A percentile compares a stretch with the other conserved stretches of the same genome.
phyloP scores from a whole-genome alignment of 2,888 invertebrate species.

The Cephonodes hylas region DNA sequence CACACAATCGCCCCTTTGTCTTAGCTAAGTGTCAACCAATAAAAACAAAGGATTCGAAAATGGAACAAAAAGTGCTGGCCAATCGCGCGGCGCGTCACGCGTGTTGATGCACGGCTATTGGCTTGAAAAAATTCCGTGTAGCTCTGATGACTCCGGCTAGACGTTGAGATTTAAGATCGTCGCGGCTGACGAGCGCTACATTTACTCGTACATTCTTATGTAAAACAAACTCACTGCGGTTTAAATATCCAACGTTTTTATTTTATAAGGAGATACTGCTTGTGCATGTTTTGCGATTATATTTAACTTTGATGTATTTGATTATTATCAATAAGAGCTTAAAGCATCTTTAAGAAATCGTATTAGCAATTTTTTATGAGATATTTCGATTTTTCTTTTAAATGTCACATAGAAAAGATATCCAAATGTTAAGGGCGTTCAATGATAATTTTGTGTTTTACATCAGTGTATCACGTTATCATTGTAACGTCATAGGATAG shows the following conservation, averaged over 20 bases:
- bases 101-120: slow-evolving; percentile 78
- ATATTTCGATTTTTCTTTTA: too few relatives aligned
- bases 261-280: too few relatives aligned
- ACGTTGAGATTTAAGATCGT: slow-evolving; percentile 67
- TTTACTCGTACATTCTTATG: slow-evolving; percentile 36
- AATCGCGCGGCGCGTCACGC: slow-evolving; percentile 76
- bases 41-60: slow-evolving; percentile 81
- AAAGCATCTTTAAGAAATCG: too few relatives aligned
- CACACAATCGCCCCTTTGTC: slow-evolving; percentile 76
- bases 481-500: too few relatives aligned
- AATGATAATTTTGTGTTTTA: too few relatives aligned
- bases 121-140: slow-evolving; percentile 79
- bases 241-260: neutral
- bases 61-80: slow-evolving; percentile 79
- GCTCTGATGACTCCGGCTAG: slow-evolving; percentile 75
- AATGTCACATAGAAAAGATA: too few relatives aligned
- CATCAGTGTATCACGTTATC: too few relatives aligned
- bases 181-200: slow-evolving; percentile 45
- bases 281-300: too few relatives aligned
- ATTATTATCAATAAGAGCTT: too few relatives aligned
- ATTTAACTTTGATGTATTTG: too few relatives aligned
- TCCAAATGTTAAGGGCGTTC: too few relatives aligned
- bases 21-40: slow-evolving; percentile 82
- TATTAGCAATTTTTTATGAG: too few relatives aligned
- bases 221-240: neutral